Evolutionary conservation across 2,797 vertebrate species (phyloP).

Genomic region (Threskiornis aethiopicus): DNA sequence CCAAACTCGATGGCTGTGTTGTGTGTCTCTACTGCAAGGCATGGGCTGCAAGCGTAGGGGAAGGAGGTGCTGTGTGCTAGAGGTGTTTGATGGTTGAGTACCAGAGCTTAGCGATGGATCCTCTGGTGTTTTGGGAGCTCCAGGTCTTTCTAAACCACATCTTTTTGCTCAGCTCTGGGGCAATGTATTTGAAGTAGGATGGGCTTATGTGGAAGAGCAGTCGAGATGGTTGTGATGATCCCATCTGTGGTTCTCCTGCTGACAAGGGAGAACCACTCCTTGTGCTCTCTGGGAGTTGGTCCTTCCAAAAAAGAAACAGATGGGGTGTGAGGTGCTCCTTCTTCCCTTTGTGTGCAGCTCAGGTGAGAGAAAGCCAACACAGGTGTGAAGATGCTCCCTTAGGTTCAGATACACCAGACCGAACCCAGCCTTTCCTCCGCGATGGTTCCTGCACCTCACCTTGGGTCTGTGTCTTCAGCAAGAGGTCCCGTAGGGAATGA

Average conservation of each 20-base stretch:
- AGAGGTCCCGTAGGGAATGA: neutral
- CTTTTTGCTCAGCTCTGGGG: neutral
- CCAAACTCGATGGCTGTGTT: neutral
- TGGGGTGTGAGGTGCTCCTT: neutral
- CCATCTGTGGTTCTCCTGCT: neutral
- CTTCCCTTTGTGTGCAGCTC: neutral
- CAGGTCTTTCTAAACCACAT: neutral
- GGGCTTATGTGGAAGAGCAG: neutral
- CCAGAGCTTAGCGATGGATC: neutral
- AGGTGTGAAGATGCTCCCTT: neutral
- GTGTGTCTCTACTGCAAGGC: rapidly evolving
- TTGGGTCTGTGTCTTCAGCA: neutral
- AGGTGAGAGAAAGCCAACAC: neutral
- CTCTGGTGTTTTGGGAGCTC: neutral
- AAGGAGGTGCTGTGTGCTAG: neutral
- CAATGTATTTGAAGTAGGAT: neutral
- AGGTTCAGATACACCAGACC: neutral
- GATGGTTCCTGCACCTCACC: neutral
- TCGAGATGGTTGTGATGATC: neutral
- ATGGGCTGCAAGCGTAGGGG: neutral
- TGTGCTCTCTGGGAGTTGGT: neutral
- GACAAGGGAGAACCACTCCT: neutral
- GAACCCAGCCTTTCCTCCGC: neutral
- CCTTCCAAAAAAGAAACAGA: neutral
- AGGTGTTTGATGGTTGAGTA: neutral